Percentiles rank a stretch among this genome's conserved stretches.
Conservation (phyloP, 1,140 invertebrate genomes). For the Solenopsis fugax region DNA sequence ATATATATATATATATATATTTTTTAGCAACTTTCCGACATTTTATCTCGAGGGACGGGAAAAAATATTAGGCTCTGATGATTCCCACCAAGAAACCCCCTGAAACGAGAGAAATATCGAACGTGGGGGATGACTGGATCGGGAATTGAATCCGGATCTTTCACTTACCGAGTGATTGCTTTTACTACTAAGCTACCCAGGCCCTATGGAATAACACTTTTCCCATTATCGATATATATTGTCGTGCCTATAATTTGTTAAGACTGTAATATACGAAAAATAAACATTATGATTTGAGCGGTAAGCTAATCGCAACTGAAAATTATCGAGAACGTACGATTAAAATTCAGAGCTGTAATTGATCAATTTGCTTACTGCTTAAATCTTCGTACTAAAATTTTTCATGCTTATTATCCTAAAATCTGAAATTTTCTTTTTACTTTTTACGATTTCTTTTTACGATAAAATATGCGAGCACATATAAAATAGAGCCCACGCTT, state of each 20-base stretch:
- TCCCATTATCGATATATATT: not conserved
- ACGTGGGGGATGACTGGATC: not conserved
- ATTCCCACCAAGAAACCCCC: not conserved
- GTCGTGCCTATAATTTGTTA: not conserved
- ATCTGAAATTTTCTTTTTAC: not conserved
- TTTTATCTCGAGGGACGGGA: not conserved
- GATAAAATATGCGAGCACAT: not conserved
- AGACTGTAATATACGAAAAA: not conserved
- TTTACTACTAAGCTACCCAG: conserved; percentile 10
- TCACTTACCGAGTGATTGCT: conserved; percentile 1
- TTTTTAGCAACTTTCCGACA: not conserved
- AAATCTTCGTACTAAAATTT: not conserved
- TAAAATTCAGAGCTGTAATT: not conserved
- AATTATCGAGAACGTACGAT: not conserved
- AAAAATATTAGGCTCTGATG: not conserved
- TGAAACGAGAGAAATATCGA: not conserved
- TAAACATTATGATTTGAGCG: not conserved
- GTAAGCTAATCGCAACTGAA: not conserved
- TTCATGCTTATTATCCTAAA: no score
- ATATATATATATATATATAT: not conserved
- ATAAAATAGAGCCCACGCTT: not conserved
- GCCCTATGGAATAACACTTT: not conserved
- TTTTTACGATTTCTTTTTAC: no score
- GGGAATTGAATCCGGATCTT: conserved; percentile 16
- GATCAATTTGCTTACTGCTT: not conserved